Conservation (phyloP, 2,113 vertebrate species). For the Poeciliopsis retropinna region DNA sequence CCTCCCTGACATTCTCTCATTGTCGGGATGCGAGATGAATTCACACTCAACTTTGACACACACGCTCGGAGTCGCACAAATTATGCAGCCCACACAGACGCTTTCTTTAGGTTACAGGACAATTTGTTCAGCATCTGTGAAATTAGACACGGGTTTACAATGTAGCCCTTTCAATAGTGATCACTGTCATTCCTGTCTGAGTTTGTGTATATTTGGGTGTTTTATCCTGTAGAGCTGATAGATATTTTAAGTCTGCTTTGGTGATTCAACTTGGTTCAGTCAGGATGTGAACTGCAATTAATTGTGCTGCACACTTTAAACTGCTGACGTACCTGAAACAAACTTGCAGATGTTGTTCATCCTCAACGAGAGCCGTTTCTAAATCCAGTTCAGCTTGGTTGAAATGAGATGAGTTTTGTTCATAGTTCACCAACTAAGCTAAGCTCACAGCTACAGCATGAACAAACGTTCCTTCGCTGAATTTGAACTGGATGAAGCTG, state of each 20-base stretch:
- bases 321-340: not conserved
- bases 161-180: constrained; percentile 73
- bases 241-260: not conserved
- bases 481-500: too few species aligned
- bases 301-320: not conserved
- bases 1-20: constrained; percentile 71
- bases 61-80: constrained; percentile 41
- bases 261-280: constrained; percentile 24
- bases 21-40: constrained; percentile 68
- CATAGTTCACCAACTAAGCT: too few species aligned
- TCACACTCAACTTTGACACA: constrained; percentile 25
- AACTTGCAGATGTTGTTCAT: not conserved
- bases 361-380: not conserved
- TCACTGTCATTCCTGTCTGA: constrained; percentile 67
- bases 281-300: not conserved
- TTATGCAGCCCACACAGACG: constrained; percentile 50
- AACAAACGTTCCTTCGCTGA: too few species aligned
- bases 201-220: not conserved
- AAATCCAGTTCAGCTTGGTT: not conserved
- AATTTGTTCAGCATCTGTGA: constrained; percentile 79
- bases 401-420: too few species aligned
- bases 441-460: too few species aligned
- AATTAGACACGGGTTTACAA: constrained; percentile 76
- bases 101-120: constrained; percentile 66
- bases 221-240: constrained; percentile 18